phyloP scores from a whole-genome alignment of 2,113 vertebrate species.

The Dipodomys ordii region DNA sequence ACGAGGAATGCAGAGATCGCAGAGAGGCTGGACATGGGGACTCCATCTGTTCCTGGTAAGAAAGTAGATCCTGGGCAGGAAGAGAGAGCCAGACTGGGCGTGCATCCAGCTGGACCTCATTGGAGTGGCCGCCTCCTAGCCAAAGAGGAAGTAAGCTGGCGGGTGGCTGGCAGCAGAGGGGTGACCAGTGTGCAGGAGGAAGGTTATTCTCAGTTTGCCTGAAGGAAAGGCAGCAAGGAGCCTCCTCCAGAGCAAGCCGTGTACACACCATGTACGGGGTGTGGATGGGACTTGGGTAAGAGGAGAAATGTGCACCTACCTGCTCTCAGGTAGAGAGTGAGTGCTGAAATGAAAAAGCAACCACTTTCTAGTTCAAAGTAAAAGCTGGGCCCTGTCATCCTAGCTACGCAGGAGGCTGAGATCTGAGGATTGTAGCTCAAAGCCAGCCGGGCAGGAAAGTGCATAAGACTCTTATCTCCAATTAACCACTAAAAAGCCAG shows the following conservation, averaged over 20 bases:
- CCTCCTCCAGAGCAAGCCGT: background rate
- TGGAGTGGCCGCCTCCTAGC: background rate
- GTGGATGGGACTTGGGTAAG: background rate
- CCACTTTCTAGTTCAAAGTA: background rate
- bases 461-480: no score
- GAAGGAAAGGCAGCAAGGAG: background rate
- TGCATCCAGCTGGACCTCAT: background rate
- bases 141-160: background rate
- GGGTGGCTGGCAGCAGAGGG: background rate
- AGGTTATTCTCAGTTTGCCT: background rate
- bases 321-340: no score
- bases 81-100: background rate
- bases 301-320: background rate
- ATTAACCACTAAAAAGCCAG: no score
- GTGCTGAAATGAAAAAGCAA: background rate
- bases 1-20: no score
- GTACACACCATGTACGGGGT: background rate
- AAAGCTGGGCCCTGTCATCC: no score
- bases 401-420: no score
- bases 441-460: no score
- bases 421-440: no score
- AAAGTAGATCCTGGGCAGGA: background rate
- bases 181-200: background rate
- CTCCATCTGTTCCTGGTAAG: background rate
- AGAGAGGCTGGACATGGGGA: background rate